Evolutionary conservation across 2,888 invertebrate genomes (phyloP).

Genomic region (Drosophila vallismaia): DNA sequence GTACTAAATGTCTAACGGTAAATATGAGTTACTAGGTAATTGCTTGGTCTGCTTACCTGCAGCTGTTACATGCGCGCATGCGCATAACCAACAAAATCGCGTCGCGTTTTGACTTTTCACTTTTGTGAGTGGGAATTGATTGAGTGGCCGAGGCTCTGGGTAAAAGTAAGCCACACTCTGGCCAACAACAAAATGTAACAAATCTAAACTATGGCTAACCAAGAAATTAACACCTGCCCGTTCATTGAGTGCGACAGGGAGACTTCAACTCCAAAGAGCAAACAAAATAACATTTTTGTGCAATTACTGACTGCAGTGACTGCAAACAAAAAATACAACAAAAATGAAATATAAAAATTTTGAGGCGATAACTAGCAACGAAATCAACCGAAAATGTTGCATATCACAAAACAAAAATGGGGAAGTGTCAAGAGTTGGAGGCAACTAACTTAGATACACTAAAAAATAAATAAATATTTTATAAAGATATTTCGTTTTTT

Average conservation of each 20-base stretch:
- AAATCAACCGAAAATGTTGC: constrained; percentile 27
- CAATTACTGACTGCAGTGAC: constrained; percentile 53
- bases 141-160: constrained; percentile 63
- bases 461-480: background rate
- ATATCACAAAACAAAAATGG: constrained; percentile 6
- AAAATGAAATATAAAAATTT: constrained; percentile 9
- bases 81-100: constrained; percentile 45
- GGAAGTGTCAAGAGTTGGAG: background rate
- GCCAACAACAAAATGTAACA: constrained; percentile 12
- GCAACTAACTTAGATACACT: background rate
- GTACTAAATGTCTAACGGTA: constrained; percentile 76
- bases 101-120: constrained; percentile 72
- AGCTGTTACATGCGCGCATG: constrained; percentile 54
- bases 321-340: constrained; percentile 24
- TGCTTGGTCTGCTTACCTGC: constrained; percentile 64
- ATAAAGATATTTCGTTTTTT: background rate
- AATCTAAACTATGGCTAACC: constrained; percentile 44
- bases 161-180: constrained; percentile 44
- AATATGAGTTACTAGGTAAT: constrained; percentile 79
- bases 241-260: constrained; percentile 1
- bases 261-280: constrained; percentile 43
- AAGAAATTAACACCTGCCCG: constrained; percentile 73
- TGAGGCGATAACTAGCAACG: constrained; percentile 24
- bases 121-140: constrained; percentile 75
- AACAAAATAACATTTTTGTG: constrained; percentile 58